phyloP scores from a whole-genome alignment of 2,113 vertebrate species.

The Siniperca chuatsi region DNA sequence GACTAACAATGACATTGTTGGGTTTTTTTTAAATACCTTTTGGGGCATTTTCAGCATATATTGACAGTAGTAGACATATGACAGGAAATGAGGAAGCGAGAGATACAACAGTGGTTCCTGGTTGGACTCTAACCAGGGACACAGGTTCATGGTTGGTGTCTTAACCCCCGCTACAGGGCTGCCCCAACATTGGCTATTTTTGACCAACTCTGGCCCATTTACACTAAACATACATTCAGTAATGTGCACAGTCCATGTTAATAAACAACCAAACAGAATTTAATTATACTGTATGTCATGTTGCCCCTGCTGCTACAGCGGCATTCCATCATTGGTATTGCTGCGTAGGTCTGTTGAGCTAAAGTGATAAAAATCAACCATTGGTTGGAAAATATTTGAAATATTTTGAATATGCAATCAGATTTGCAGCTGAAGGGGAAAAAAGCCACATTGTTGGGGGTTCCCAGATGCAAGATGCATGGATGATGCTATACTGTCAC shows the following conservation, averaged over 20 bases:
- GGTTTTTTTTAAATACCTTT: background rate
- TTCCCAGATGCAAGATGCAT: slow-evolving; percentile 1
- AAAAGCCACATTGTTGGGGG: slow-evolving; percentile 5
- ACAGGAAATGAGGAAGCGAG: background rate
- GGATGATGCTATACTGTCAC: background rate
- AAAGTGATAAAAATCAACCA: slow-evolving; percentile 45
- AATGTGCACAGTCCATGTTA: background rate
- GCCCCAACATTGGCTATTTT: background rate
- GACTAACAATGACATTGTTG: background rate
- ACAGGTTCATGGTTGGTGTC: background rate
- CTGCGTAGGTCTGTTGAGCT: slow-evolving; percentile 26
- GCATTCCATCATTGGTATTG: background rate
- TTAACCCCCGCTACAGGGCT: background rate
- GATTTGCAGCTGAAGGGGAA: slow-evolving; percentile 29
- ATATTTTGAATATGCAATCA: slow-evolving; percentile 27
- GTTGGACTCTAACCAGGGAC: background rate
- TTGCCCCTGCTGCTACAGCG: background rate
- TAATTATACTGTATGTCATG: background rate
- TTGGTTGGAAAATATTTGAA: slow-evolving; percentile 24
- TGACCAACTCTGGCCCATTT: background rate
- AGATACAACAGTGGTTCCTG: background rate
- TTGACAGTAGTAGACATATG: background rate
- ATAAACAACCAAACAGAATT: background rate
- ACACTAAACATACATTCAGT: background rate
- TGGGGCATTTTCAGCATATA: background rate